Evolutionary conservation across 2,113 vertebrate genomes (phyloP).

Genomic region (Eclectus roratus): DNA sequence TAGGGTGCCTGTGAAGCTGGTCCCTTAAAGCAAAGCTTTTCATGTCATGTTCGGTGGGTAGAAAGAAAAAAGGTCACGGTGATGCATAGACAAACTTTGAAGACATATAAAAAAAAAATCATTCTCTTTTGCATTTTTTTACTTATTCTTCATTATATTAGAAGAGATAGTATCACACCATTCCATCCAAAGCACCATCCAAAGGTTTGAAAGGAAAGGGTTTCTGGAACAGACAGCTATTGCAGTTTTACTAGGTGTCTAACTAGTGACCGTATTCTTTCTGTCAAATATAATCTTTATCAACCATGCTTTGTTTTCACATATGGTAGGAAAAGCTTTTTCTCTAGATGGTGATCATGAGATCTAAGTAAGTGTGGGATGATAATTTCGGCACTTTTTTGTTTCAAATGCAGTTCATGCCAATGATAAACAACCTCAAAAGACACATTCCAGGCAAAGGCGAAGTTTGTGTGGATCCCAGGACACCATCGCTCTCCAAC

Average conservation of each 20-base stretch:
- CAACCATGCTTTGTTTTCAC: neutral
- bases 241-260: neutral
- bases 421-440: neutral
- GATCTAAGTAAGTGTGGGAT: neutral
- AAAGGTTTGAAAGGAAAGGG: neutral
- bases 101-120: neutral
- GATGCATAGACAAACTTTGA: neutral
- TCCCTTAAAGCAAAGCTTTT: neutral
- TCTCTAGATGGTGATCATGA: neutral
- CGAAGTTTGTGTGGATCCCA: neutral
- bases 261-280: neutral
- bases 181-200: neutral
- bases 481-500: neutral
- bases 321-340: neutral
- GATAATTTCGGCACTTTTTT: neutral
- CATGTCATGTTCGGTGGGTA: rapidly evolving
- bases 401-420: neutral
- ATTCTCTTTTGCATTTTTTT: neutral
- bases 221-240: neutral
- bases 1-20: neutral
- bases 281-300: neutral
- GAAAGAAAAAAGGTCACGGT: neutral
- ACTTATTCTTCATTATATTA: neutral
- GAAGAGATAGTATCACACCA: neutral
- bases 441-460: neutral